Conservation (phyloP, 2,888 invertebrate species). For the Synanthedon myopaeformis region DNA sequence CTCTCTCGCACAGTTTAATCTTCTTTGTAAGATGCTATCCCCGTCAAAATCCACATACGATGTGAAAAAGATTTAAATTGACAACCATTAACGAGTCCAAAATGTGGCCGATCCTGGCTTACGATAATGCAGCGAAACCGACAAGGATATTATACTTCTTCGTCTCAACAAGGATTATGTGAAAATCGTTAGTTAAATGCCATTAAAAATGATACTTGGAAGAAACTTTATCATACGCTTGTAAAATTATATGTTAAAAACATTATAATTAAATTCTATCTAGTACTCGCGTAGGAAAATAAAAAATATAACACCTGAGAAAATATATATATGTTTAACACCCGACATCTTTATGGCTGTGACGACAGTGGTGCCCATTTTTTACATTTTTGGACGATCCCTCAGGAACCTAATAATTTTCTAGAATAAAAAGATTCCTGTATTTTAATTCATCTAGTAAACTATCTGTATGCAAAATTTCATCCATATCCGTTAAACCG, state of each 20-base stretch:
- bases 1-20: constrained; percentile 17
- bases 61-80: constrained; percentile 34
- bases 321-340: too few relatives aligned
- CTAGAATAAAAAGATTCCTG: too few relatives aligned
- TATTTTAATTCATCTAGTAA: too few relatives aligned
- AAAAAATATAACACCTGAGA: too few relatives aligned
- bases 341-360: too few relatives aligned
- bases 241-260: background rate
- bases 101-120: background rate
- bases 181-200: background rate
- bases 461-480: too few relatives aligned
- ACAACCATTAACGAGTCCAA: constrained; percentile 27
- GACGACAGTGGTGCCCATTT: too few relatives aligned
- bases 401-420: too few relatives aligned
- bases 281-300: too few relatives aligned
- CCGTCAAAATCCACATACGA: constrained; percentile 22
- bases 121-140: background rate
- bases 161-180: background rate
- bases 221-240: too few relatives aligned
- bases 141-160: background rate
- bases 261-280: background rate
- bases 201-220: background rate
- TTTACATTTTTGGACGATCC: too few relatives aligned
- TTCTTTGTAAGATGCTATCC: constrained; percentile 18
- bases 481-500: too few relatives aligned